phyloP scores from a whole-genome alignment of 92 coral and sea anemone species.

The Pocillopora meandrina region DNA sequence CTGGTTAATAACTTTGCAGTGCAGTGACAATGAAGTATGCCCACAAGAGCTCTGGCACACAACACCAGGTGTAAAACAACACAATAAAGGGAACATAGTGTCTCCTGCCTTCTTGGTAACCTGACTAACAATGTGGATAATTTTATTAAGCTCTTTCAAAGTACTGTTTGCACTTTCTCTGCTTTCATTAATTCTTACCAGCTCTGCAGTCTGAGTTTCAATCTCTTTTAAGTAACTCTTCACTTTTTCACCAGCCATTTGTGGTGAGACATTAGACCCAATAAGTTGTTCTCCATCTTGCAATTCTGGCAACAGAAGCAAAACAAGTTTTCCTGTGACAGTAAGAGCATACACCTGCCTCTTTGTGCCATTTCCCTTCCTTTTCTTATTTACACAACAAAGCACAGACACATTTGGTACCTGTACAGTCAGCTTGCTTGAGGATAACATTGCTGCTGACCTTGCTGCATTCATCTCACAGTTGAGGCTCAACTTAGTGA shows the following conservation, averaged over 20 bases:
- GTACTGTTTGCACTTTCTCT: conserved; percentile 40
- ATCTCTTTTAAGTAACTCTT: conserved; percentile 39
- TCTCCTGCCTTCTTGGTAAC: conserved; percentile 1
- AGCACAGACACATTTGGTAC: conserved; percentile 47
- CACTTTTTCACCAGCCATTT: conserved; percentile 56
- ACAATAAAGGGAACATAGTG: neutral
- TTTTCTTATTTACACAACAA: conserved; percentile 14
- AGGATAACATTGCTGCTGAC: neutral
- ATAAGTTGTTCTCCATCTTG: conserved; percentile 16
- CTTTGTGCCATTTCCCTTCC: conserved; percentile 1
- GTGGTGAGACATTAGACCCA: conserved; percentile 33
- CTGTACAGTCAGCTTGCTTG: conserved; percentile 20
- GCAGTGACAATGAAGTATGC: neutral
- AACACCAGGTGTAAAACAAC: conserved; percentile 27
- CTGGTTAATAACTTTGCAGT: conserved; percentile 40
- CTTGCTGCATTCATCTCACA: neutral
- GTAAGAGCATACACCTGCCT: conserved; percentile 32
- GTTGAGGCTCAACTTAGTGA: conserved; percentile 28
- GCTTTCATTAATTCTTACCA: conserved; percentile 21
- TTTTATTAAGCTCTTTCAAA: conserved; percentile 52
- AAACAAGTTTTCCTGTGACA: conserved; percentile 45
- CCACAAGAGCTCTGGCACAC: conserved; percentile 1
- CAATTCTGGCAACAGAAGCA: conserved; percentile 23
- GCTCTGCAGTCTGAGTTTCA: conserved; percentile 30
- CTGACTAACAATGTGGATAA: conserved; percentile 49